Evolutionary conservation across 1,140 invertebrate species (phyloP), one percentile per base, ranked within the genome.

Genomic region (Octopus bimaculoides): DNA sequence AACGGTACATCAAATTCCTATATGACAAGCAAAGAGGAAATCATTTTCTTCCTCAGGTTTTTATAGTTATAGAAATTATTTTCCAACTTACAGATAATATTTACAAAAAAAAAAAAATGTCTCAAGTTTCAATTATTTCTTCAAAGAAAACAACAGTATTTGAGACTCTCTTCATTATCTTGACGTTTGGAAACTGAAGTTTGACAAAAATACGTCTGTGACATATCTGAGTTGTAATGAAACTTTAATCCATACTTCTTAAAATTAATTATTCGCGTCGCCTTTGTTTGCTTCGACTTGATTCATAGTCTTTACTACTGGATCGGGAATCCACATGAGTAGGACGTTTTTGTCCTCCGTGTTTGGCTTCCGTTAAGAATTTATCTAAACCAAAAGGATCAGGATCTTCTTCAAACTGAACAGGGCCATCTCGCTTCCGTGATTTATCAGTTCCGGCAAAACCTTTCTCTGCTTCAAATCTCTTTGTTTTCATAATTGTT

Each of bases 301-400:
- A 66, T 52, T 88, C 87, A 81, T 88, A 86, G 75, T 87, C 85
- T 52, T 85, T 78, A 8, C 61, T 56, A 82, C 85, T 85, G 10
- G 85, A 86, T 20, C 87, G 78, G 41, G 87, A 84, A 69, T 89
- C 88, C 54, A 88, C 88, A 71, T 71, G 66, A 4, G 83, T 85
- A 12, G 84, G 78, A 9, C 90, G 83, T 83, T 91, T 91, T 77
- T 89, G 87, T 61, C 86, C 96, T 77, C 86, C 85, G 80, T 94
- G 93, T 89, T 99, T 99, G 77, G 97, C 97, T 90, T 97, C 95
- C 83, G 95, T 96, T 92, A 99, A 96, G 93, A 99, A 98, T 89
- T 97, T 95, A 93, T 97, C 96, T 84, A 99, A 91, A 91, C 97
- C 97, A 89, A 99, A 99, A 76, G 97, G 96, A 95, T 99, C 97